phyloP scores from a whole-genome alignment of 1,140 invertebrate genomes.

The Planococcus citri region DNA sequence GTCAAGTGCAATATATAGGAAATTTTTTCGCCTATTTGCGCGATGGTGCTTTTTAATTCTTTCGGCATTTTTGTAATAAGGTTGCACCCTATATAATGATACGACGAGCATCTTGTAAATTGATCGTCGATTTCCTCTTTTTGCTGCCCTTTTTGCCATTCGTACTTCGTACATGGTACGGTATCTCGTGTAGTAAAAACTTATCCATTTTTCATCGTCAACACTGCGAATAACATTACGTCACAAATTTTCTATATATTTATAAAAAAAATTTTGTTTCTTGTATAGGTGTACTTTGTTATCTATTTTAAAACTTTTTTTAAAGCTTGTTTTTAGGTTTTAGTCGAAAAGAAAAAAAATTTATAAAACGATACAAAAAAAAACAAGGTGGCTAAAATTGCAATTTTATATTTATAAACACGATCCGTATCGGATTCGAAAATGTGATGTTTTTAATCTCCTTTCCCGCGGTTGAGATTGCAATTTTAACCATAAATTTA shows the following conservation, averaged over 20 bases:
- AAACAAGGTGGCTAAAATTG: not conserved
- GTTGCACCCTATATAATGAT: too few relatives aligned
- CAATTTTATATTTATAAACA: not conserved
- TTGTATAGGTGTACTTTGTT: constrained; percentile 1
- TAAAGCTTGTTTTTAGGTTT: not conserved
- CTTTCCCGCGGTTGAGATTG: not conserved
- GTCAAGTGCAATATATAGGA: too few relatives aligned
- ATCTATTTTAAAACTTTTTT: not conserved
- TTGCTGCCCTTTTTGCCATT: too few relatives aligned
- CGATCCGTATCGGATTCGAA: constrained; percentile 5
- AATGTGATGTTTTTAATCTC: not conserved
- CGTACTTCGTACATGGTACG: too few relatives aligned
- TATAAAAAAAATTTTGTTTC: not conserved
- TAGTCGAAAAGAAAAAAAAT: not conserved
- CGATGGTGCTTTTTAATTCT: too few relatives aligned
- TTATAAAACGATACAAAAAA: too few relatives aligned
- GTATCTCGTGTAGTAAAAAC: too few relatives aligned
- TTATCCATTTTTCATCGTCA: too few relatives aligned
- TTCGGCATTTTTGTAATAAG: too few relatives aligned
- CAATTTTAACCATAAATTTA: not conserved
- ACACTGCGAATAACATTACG: not conserved
- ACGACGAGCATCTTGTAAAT: too few relatives aligned
- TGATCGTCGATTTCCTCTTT: too few relatives aligned
- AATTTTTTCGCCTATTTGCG: too few relatives aligned
- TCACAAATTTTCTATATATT: not conserved